Conservation (phyloP, 1,140 invertebrate genomes). For the Meteorus sp. region DNA sequence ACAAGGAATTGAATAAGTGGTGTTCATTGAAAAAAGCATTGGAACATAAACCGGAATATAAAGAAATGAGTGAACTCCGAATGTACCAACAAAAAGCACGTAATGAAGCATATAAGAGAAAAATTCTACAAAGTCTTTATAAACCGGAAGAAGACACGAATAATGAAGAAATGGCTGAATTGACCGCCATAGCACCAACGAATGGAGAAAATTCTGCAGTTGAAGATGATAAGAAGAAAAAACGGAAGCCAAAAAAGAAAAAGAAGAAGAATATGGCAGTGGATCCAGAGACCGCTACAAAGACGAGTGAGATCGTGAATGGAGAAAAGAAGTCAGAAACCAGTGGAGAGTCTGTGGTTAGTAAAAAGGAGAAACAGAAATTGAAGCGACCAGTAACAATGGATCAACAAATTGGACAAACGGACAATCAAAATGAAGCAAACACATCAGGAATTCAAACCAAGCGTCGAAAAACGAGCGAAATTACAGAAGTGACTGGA, state of each 20-base stretch:
- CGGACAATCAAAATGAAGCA: too few species aligned
- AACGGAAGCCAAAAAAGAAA: constrained; percentile 33
- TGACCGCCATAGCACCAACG: not conserved
- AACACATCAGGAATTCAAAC: too few species aligned
- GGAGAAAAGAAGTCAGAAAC: not conserved
- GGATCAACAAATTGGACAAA: not conserved
- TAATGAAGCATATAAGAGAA: constrained; percentile 76
- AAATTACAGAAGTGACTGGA: not conserved
- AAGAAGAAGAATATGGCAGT: constrained; percentile 16
- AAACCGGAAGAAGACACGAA: constrained; percentile 32
- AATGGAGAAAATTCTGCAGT: not conserved
- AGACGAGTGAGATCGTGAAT: not conserved
- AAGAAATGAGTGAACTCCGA: constrained; percentile 80
- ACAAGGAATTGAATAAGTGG: constrained; percentile 94
- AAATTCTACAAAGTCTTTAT: constrained; percentile 84
- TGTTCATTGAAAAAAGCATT: constrained; percentile 88
- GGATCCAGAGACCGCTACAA: not conserved
- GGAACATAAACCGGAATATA: constrained; percentile 74
- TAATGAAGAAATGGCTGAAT: constrained; percentile 6
- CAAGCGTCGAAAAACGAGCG: too few species aligned
- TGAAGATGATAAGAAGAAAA: constrained; percentile 30
- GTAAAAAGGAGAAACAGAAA: not conserved
- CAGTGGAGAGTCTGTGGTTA: not conserved
- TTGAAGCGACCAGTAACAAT: not conserved
- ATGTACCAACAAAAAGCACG: constrained; percentile 74